Evolutionary conservation across 1,140 invertebrate species (phyloP), one percentile per base, ranked within the genome.

Genomic region (Aradophagus sp.): DNA sequence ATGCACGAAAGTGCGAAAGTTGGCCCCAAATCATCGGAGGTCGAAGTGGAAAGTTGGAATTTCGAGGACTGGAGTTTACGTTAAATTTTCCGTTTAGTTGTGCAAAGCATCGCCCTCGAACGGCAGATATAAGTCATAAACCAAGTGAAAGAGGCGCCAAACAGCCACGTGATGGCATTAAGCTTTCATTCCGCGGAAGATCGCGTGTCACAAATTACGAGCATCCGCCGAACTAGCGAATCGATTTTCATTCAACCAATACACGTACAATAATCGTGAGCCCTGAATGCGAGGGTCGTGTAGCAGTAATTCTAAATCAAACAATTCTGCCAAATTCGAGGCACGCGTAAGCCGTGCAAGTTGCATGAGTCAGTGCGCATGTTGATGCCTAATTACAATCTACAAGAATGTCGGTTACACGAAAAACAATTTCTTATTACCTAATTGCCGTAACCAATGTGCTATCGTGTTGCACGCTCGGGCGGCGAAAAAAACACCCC

Each of bases 121-220:
- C n/a, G n/a, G n/a, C n/a, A 45, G 20, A 67, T 36, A 36, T 35
- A 56, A 42, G 15, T 45, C 32, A 55, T 55, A 41, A 41, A 45
- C 19, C 50, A 39, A 55, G 42, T 55, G 61, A 71, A 55, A 68
- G 31, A 56, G 72, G 69, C 67, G 67, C 68, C 47, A 71, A 71
- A 15, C 42, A 66, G 8, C 71, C 68, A 77, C 73, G 73, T 74
- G 77, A 77, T 70, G 70, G 72, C 76, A 79, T 81, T 77, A 78
- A 77, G 75, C 79, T 81, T 82, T 81, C 74, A 77, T 79, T 79
- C 42, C 66, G 62, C 38, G 68, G 58, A 58, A 75, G 80, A 81
- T 84, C 76, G 82, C 80, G 80, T 84, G 80, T 81, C 76, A 77
- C 76, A 82, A 84, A 84, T 84, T 82, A 81, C 77, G 74, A 58